phyloP scores from a whole-genome alignment of 2,888 invertebrate species.

The Andrena camellia region DNA sequence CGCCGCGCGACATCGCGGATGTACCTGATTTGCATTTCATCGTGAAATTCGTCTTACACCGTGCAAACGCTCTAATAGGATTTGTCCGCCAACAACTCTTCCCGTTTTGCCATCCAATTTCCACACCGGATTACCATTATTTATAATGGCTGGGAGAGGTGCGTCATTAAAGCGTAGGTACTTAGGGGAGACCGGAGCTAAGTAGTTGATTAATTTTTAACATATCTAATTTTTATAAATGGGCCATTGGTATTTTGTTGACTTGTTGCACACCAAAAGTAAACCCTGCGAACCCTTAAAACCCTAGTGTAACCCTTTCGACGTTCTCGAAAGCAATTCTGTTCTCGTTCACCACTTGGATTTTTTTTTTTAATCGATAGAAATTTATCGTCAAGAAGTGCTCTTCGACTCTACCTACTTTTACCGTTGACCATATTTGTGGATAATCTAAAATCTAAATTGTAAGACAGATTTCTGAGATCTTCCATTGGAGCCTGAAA shows the following conservation, averaged over 20 bases:
- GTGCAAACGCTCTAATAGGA: slow-evolving; percentile 31
- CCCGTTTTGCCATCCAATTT: slow-evolving; percentile 6
- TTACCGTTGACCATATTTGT: background rate
- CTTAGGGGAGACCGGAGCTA: too few species aligned
- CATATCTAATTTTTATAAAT: too few species aligned
- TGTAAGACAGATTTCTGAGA: too few species aligned
- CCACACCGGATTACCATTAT: slow-evolving; percentile 30
- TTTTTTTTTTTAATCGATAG: too few species aligned
- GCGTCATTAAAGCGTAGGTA: background rate
- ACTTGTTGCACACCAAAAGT: too few species aligned
- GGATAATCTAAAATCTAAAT: too few species aligned
- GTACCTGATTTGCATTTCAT: slow-evolving; percentile 30
- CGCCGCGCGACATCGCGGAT: slow-evolving; percentile 26
- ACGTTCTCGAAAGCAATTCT: background rate
- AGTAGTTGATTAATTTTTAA: too few species aligned
- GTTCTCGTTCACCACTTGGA: too few species aligned
- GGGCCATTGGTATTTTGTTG: too few species aligned
- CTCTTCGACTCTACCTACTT: background rate
- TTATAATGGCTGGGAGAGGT: background rate
- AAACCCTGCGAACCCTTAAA: too few species aligned
- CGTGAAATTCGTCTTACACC: slow-evolving; percentile 35
- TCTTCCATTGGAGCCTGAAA: too few species aligned
- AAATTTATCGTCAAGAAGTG: too few species aligned
- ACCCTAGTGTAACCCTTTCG: background rate
- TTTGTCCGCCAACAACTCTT: slow-evolving; percentile 32